Percentiles rank a stretch among this genome's conserved stretches.
phyloP scores from a whole-genome alignment of 2,797 vertebrate genomes.

The Neomorphus geoffroyi region DNA sequence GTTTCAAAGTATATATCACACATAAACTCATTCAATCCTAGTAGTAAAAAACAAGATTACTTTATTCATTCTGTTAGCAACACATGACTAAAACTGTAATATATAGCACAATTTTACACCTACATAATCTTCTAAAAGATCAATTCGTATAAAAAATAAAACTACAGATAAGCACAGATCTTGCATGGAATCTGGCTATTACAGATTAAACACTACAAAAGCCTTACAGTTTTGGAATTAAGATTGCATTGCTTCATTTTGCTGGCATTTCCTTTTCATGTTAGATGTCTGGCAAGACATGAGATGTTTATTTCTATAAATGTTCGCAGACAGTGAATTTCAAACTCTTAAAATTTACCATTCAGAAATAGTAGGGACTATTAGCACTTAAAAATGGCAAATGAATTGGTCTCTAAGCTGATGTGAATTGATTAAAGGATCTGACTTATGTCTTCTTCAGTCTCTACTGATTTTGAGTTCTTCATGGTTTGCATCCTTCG shows the following conservation, averaged over 20 bases:
- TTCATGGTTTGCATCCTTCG: not conserved
- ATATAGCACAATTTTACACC: not conserved
- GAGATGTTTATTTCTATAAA: not conserved
- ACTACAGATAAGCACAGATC: not conserved
- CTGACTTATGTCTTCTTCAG: not conserved
- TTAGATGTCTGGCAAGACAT: not conserved
- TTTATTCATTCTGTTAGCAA: not conserved
- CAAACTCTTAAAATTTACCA: not conserved
- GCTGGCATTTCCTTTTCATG: not conserved
- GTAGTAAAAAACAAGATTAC: not conserved
- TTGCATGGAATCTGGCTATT: not conserved
- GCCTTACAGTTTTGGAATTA: not conserved
- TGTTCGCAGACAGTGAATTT: not conserved
- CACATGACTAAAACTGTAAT: not conserved
- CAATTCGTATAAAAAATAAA: not conserved
- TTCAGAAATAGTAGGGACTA: not conserved
- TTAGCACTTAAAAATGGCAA: not conserved
- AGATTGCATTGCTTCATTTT: not conserved
- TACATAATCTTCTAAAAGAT: not conserved
- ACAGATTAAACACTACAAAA: not conserved
- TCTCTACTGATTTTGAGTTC: not conserved
- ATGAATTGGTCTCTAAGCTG: not conserved
- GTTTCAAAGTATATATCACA: not conserved
- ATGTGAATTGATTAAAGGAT: not conserved
- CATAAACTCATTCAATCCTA: not conserved